Conservation (phyloP, 2,888 invertebrate genomes). For the Rhopalosiphum nymphaeae region DNA sequence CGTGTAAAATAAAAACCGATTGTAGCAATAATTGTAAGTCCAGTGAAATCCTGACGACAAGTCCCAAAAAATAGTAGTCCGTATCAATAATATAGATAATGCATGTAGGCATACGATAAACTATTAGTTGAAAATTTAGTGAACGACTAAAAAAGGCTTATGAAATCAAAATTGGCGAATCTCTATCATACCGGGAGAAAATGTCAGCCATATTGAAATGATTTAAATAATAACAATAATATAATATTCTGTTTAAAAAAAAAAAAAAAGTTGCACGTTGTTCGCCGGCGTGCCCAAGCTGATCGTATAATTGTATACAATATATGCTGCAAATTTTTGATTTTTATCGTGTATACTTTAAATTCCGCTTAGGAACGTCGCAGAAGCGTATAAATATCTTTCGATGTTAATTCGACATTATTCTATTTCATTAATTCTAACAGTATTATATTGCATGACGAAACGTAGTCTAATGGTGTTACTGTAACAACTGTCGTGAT, state of each 20-base stretch:
- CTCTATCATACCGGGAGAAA: background rate
- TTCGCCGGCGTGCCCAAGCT: background rate
- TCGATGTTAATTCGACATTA: background rate
- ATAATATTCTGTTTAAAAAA: background rate
- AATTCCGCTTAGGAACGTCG: background rate
- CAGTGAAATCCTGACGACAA: background rate
- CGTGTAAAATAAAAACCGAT: no score
- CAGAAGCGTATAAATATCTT: background rate
- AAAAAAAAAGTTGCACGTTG: background rate
- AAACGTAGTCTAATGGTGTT: background rate
- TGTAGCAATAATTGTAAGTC: background rate
- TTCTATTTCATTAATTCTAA: no score
- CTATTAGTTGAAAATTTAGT: background rate
- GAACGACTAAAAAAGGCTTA: background rate
- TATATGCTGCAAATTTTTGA: background rate
- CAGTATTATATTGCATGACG: background rate
- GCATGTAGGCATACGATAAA: background rate
- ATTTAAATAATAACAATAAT: background rate
- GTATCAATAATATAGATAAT: no score
- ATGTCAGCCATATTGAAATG: background rate
- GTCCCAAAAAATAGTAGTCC: background rate
- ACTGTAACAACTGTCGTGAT: background rate
- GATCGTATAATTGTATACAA: background rate
- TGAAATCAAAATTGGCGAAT: background rate
- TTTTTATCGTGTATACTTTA: background rate